Evolutionary conservation across 2,888 invertebrate species (phyloP).

Genomic region (Euphydryas editha): DNA sequence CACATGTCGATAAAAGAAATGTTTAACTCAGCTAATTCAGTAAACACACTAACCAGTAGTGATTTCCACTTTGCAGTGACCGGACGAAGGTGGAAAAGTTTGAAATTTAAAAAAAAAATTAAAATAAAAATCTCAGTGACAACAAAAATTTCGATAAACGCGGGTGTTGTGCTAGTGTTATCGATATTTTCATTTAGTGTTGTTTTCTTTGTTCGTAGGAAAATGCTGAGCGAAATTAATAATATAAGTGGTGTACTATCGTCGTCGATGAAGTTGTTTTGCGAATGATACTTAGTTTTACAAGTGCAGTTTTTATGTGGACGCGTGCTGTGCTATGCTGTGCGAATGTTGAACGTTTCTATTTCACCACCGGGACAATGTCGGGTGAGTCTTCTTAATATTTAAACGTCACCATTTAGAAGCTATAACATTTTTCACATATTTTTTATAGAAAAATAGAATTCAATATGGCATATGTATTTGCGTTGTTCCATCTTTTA

Average conservation of each 20-base stretch:
- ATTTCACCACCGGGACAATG: conserved; percentile 13
- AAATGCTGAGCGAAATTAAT: conserved; percentile 82
- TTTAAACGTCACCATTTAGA: conserved; percentile 17
- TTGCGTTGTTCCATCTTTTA: background rate
- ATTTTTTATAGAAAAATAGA: background rate
- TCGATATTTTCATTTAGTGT: conserved; percentile 60
- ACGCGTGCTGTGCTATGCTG: conserved; percentile 73
- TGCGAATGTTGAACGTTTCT: conserved; percentile 51
- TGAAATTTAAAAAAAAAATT: conserved; percentile 62
- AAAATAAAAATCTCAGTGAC: conserved; percentile 50
- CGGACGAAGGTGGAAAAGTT: conserved; percentile 80
- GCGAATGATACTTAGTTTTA: conserved; percentile 81
- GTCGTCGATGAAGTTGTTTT: conserved; percentile 81
- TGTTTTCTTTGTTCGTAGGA: conserved; percentile 82
- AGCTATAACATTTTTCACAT: background rate
- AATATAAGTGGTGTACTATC: conserved; percentile 82
- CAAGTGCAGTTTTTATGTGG: conserved; percentile 78
- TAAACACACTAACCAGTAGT: conserved; percentile 75
- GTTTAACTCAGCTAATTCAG: conserved; percentile 61
- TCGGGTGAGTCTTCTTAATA: conserved; percentile 30
- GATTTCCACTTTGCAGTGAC: conserved; percentile 82
- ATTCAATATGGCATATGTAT: no score
- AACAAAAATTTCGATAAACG: conserved; percentile 25
- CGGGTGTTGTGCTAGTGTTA: conserved; percentile 72
- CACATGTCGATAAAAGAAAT: conserved; percentile 65